These are phyloP conservation scores for Rhinichthys klamathensis DNA, from an alignment of 2,113 vertebrate species.

Conservation along the genomic window DNA sequence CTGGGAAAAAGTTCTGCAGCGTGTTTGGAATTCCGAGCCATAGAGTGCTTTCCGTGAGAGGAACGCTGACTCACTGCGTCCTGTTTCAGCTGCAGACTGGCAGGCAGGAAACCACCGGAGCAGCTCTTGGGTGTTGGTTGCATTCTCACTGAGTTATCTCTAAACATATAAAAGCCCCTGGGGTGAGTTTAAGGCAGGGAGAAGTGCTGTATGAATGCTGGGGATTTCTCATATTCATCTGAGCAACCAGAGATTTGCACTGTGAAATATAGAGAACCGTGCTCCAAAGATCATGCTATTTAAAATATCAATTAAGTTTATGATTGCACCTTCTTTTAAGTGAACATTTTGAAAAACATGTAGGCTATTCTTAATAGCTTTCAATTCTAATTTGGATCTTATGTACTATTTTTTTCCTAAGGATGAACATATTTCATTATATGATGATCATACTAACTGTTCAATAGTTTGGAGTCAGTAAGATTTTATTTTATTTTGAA, in stretches of 20 bases:
- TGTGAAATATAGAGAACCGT: neutral
- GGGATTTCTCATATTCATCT: neutral
- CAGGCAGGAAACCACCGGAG: conserved; percentile 69
- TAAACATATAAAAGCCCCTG: conserved; percentile 54
- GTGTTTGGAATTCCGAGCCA: conserved; percentile 29
- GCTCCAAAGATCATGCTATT: neutral
- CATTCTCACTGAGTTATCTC: conserved; percentile 67
- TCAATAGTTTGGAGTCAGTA: neutral
- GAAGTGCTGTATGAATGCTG: conserved; percentile 41
- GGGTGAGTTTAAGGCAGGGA: conserved; percentile 39
- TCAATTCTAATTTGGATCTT: neutral
- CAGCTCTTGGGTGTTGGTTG: conserved; percentile 63
- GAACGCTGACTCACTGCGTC: conserved; percentile 75
- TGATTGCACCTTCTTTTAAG: neutral
- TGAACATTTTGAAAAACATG: too few species aligned
- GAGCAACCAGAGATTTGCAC: neutral
- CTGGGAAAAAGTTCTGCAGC: neutral
- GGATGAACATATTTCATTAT: neutral
- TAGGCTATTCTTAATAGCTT: neutral
- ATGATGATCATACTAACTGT: neutral
- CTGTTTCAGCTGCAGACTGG: conserved; percentile 69
- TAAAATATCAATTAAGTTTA: neutral
- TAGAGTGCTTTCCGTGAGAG: conserved; percentile 49
- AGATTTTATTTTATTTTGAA: neutral
- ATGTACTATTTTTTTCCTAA: neutral